A percentile compares a stretch with the other conserved stretches of the same genome.
These are phyloP conservation scores for Alca torda DNA, from an alignment of 2,797 vertebrate species.

Conservation along the genomic window DNA sequence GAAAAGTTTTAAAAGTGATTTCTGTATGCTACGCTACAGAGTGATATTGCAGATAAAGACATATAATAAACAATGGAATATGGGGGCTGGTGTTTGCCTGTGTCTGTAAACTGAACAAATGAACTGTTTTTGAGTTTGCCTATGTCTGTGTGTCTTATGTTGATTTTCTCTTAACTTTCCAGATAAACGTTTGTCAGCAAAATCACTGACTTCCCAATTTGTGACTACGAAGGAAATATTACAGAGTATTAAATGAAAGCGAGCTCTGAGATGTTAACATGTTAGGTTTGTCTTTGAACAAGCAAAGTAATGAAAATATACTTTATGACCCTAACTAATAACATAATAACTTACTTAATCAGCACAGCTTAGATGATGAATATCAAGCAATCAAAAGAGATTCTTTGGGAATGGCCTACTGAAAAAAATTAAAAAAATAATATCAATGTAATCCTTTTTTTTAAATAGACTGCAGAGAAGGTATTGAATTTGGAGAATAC, in stretches of 20 bases:
- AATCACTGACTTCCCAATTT: not conserved
- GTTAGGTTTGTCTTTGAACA: not conserved
- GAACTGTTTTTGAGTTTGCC: not conserved
- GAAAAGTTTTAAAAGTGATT: not conserved
- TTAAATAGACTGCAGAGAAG: not conserved
- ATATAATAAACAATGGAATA: not conserved
- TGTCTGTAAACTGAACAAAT: not conserved
- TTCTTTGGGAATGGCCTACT: not conserved
- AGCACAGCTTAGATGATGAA: not conserved
- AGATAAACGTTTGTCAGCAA: not conserved
- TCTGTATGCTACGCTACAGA: not conserved
- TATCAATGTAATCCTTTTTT: not conserved
- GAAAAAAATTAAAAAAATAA: not conserved
- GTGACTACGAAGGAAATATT: not conserved
- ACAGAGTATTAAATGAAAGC: not conserved
- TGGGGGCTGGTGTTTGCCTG: not conserved
- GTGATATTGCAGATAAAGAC: not conserved
- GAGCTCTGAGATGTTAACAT: not conserved
- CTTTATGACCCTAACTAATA: not conserved
- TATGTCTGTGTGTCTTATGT: not conserved
- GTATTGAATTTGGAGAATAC: not conserved
- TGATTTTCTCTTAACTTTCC: not conserved
- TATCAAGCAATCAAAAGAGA: not conserved
- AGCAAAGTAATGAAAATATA: not conserved
- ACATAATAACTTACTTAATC: not conserved